Base-by-base conservation (phyloP, 1,140 invertebrate species). In the Aphis gossypii region DNA sequence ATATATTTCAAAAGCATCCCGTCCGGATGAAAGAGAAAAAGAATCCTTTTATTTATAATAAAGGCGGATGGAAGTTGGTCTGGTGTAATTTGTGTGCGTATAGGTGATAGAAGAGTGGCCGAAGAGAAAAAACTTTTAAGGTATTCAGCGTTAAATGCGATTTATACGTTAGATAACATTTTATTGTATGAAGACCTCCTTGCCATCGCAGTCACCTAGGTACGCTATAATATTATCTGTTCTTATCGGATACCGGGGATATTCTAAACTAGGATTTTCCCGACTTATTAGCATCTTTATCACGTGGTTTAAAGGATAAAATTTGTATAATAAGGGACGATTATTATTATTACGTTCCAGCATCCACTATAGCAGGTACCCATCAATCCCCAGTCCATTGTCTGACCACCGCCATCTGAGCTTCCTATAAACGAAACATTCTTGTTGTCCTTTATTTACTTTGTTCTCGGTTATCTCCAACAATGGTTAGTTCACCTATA, bases 201-300 rank as follows among this genome's bases (percentile, higher is more conserved):
- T 11, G 9, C 89, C 35, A 23, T n/a, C 56, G 20, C 14, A 5
- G 41, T 76, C 38, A 8, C 23, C 35, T 83, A 41, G 38, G 38
- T 41, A 38, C 83, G 46, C 68, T n/a, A 30, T n/a, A 76, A 76
- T 30, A 92, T 92, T 92, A 48, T 83, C 68, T 30, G 76, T 38
- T 35, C 68, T 92, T 83, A 83, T 92, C 90, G 68, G n/a, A 83
- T 38, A 41, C 68, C 68, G 30, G 46, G 44, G 68, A 83, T 51
- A 38, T 92, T 38, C 44, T 44, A 14, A 21, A 48, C 60, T 82
- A 48, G n/a, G 68, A 51, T 51, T 92, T 56, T 76, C 44, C 44
- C 7, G 38, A 92, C 90, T 83, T 92, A 92, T 92, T 92, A 92
- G 68, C 68, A 51, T 68, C 46, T 83, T 83, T 92, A 92, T 92